phyloP scores from a whole-genome alignment of 2,113 vertebrate species.

The Ailurus styani region DNA sequence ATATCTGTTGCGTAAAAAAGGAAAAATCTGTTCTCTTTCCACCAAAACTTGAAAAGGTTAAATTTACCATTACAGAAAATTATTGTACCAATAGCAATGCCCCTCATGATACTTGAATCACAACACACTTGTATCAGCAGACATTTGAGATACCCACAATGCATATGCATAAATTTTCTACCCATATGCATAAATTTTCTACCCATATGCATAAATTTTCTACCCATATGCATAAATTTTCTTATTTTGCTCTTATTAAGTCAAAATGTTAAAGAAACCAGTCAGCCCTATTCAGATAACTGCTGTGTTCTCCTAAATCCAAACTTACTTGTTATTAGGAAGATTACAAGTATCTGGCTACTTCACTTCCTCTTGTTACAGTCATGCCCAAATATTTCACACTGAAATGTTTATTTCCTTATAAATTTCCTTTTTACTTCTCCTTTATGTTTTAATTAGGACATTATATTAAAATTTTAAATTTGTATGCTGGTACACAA shows the following conservation, averaged over 20 bases:
- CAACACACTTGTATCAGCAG: background rate
- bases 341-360: background rate
- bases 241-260: background rate
- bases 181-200: background rate
- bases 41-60: background rate
- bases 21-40: background rate
- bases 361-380: background rate
- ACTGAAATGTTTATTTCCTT: background rate
- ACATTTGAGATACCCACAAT: background rate
- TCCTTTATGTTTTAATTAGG: background rate
- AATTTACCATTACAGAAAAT: background rate
- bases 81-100: background rate
- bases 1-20: background rate
- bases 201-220: too few relatives aligned
- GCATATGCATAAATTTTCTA: background rate
- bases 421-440: background rate
- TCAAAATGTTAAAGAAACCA: conserved; percentile 3
- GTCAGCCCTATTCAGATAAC: background rate
- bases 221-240: background rate
- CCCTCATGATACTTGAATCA: background rate
- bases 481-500: background rate
- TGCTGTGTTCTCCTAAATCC: background rate
- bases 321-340: background rate
- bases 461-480: background rate
- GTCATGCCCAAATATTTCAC: background rate